Conservation (phyloP, 37 sponge, comb jelly and placozoan genomes). For the Aphrocallistes beatrix region DNA sequence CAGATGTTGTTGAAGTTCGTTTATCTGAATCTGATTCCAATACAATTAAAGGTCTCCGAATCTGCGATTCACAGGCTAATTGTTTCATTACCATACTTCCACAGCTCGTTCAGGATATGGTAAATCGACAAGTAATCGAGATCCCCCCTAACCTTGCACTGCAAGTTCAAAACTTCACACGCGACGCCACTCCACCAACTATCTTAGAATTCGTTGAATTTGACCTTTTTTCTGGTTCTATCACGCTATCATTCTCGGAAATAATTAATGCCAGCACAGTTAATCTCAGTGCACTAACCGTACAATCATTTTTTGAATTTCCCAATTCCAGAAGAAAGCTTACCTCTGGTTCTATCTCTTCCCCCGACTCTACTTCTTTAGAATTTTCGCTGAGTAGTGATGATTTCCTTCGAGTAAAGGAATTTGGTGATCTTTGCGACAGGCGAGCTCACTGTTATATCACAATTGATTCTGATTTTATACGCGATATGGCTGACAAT, state of each 20-base stretch:
- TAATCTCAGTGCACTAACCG: constrained; percentile 37
- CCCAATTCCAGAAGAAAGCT: constrained; percentile 33
- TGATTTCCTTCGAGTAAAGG: constrained; percentile 50
- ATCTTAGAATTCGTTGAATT: constrained; percentile 47
- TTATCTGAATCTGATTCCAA: not conserved
- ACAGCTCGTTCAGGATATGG: constrained; percentile 44
- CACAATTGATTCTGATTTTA: constrained; percentile 22
- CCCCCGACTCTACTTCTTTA: constrained; percentile 30
- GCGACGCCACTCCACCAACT: constrained; percentile 39
- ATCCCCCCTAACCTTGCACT: constrained; percentile 18
- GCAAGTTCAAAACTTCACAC: constrained; percentile 10
- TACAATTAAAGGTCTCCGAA: not conserved
- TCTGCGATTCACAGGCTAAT: not conserved
- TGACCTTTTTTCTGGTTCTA: constrained; percentile 31
- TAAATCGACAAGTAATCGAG: constrained; percentile 23
- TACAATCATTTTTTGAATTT: constrained; percentile 61
- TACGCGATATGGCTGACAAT: constrained; percentile 53
- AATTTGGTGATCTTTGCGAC: constrained; percentile 46
- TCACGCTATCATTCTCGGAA: constrained; percentile 62
- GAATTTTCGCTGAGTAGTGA: constrained; percentile 21
- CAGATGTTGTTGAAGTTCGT: not conserved
- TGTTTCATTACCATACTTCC: constrained; percentile 37
- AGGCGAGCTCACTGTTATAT: constrained; percentile 61
- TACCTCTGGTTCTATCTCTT: constrained; percentile 21
- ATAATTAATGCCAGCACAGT: constrained; percentile 48